Base-by-base conservation (phyloP, 2,113 vertebrate species). In the Struthio camelus region DNA sequence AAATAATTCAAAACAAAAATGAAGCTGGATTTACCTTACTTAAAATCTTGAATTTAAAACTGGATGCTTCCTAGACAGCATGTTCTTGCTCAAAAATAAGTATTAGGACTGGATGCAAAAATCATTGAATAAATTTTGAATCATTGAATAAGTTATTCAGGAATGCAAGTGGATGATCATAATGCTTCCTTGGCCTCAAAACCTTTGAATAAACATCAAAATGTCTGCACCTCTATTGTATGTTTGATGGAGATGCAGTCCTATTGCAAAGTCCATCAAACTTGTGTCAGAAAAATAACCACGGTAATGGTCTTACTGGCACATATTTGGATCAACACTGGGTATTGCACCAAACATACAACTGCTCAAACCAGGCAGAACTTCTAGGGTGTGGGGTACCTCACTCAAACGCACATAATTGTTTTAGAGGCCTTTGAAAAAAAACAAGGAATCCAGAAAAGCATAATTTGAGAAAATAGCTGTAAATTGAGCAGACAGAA, bases 131-230 rank as follows among this genome's bases (percentile, higher is more conserved):
- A 90, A 73, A 86, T 80, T 71, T 30, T 71, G 83, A 17, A 19
- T 62, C 46, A 78, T 91, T 27, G 15, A n/a, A n/a, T n/a, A n/a
- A 53, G 62, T 88, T 87, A 88, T 75, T 93, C 48, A 64, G 50
- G 64, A 56, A 91, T 67, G 79, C 14, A 51, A 86, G 23, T 76
- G n/a, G 76, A 84, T 80, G 42, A 93, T 84, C 20, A 64, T 90
- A 96, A 95, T 81, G 76, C 76, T 59, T 88, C 69, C 24, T 27
- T 71, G 82, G 32, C 90, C 90, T 94, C 80, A 90, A 96, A 96
- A 89, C 50, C 62, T 91, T 95, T 56, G 58, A 82, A 87, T 78
- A 91, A 95, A 84, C 71, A 85, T 87, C 64, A 87, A 96, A 94
- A 89, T 84, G 38, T 77, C 87, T 93, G 61, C 69, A 61, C 54